phyloP scores from a whole-genome alignment of 1,140 invertebrate genomes.

The Vollenhovia emeryi region DNA sequence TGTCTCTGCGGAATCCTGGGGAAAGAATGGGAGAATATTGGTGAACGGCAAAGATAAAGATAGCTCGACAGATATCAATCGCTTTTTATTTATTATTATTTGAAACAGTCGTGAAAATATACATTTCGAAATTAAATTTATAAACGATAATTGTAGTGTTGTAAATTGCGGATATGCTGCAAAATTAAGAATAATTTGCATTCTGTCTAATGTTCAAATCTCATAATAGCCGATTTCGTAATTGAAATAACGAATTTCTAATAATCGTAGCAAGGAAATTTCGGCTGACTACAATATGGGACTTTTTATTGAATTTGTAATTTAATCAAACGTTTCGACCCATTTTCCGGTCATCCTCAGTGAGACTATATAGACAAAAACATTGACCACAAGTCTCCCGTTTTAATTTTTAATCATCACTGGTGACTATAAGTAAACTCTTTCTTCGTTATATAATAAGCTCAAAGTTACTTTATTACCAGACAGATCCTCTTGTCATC shows the following conservation, averaged over 20 bases:
- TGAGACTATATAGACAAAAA: too few species aligned
- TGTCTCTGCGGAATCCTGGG: slow-evolving; percentile 37
- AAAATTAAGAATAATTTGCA: neutral
- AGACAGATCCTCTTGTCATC: neutral
- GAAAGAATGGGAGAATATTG: neutral
- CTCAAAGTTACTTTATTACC: neutral
- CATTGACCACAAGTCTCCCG: too few species aligned
- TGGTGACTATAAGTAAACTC: too few species aligned
- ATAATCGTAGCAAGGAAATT: neutral
- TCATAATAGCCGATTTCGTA: neutral
- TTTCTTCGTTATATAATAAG: slow-evolving; percentile 12
- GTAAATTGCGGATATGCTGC: neutral
- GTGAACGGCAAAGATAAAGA: neutral
- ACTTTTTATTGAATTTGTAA: too few species aligned
- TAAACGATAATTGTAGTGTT: neutral
- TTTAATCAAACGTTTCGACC: too few species aligned
- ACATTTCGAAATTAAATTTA: neutral
- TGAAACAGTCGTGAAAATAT: neutral
- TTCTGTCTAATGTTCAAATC: neutral
- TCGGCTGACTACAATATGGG: neutral
- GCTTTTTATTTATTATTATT: neutral
- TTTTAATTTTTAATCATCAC: too few species aligned
- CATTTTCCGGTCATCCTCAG: too few species aligned
- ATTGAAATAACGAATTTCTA: neutral
- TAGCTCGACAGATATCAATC: neutral